Conservation (phyloP, 1,140 invertebrate species). For the Meloidogyne hapla region DNA sequence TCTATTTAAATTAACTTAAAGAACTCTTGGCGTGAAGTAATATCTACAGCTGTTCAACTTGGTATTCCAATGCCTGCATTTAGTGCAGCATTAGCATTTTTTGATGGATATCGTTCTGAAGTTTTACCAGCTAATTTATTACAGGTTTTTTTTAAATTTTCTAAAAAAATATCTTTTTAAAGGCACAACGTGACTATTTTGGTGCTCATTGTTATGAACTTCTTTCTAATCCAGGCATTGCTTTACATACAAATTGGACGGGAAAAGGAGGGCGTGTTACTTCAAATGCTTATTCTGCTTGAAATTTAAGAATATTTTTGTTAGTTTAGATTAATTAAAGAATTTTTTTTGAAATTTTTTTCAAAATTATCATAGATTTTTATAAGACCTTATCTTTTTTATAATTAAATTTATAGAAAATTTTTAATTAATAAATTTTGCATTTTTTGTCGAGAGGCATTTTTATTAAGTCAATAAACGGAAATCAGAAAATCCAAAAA, state of each 20-base stretch:
- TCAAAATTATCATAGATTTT: no score
- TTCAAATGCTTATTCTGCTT: conserved; percentile 78
- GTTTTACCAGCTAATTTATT: conserved; percentile 85
- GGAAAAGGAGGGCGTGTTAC: conserved; percentile 93
- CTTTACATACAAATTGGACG: conserved; percentile 93
- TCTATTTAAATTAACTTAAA: no score
- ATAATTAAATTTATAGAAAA: no score
- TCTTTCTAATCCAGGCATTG: conserved; percentile 77
- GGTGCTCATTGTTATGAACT: conserved; percentile 98
- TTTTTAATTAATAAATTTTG: no score
- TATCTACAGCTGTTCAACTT: conserved; percentile 70
- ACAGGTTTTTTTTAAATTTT: conserved; percentile 69
- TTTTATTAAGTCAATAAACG: no score
- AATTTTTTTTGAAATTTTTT: no score
- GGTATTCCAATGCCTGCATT: conserved; percentile 90
- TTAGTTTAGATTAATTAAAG: no score
- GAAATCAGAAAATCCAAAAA: no score
- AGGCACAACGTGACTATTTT: conserved; percentile 95
- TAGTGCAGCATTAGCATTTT: conserved; percentile 89
- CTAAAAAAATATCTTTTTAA: conserved; percentile 38
- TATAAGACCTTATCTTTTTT: no score
- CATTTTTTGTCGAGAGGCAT: no score
- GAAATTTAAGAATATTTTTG: no score
- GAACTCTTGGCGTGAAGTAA: conserved; percentile 69
- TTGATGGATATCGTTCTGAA: conserved; percentile 84